Evolutionary conservation across 1,140 invertebrate genomes (phyloP), one percentile per base, ranked within the genome.

Genomic region (Drosophila parabipectinata): DNA sequence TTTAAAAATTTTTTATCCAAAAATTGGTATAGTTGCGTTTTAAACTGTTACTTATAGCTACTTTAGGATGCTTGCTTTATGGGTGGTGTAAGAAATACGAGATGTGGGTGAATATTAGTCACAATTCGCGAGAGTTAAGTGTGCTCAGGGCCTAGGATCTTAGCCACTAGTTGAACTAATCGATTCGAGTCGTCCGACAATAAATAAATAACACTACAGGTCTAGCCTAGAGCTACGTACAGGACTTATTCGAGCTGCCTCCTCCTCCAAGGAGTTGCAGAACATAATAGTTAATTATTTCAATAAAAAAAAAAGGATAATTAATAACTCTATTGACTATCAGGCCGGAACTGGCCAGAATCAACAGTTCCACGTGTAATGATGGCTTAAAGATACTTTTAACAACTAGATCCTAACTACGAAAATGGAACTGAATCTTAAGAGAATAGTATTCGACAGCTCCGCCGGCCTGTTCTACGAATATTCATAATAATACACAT

Each of bases 161-260:
- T 59, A 58, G 4, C 12, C 5, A n/a, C 14, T 62, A 44, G 54
- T 37, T 59, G 10, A 59, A 60, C 55, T 64, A 64, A 61, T 53
- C 59, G 32, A 71, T 57, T 69, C 64, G 67, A 71, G 67, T 71
- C 63, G 52, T 6, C 26, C 26, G 34, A 52, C 32, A 71, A 69
- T 71, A 69, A 71, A 71, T 71, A 71, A 71, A 39, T 71, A 71
- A 71, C 14, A 26, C 62, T 69, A 66, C n/a, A 12, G 12, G 12
- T 37, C 66, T 69, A 68, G 10, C 9, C 3, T 37, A 37, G 26
- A 28, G 10, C 39, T 41, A 41, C 12, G 39, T 10, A 37, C 28
- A 15, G 24, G 48, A 24, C 37, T 61, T 52, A 30, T 15, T 21
- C 48, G 32, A 61, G 24, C 9, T 61, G 48, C 34, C 15, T 21